Conservation (phyloP, 2,888 invertebrate species). For the Eurytoma adleriae region DNA sequence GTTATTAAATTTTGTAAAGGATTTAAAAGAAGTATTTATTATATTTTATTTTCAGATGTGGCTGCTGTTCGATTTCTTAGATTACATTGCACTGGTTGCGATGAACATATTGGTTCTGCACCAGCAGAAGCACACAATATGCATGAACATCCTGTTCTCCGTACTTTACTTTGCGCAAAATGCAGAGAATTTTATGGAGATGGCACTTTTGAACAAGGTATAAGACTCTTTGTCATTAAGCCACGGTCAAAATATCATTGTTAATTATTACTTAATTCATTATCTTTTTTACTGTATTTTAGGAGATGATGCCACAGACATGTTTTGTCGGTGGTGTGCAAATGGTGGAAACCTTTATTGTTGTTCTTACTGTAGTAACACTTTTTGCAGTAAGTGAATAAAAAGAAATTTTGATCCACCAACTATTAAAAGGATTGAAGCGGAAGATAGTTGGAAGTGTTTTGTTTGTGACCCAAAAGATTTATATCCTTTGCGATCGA, state of each 20-base stretch:
- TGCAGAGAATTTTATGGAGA: constrained; percentile 89
- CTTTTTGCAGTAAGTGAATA: constrained; percentile 83
- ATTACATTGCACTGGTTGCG: constrained; percentile 87
- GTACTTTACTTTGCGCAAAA: constrained; percentile 84
- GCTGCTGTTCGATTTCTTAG: constrained; percentile 79
- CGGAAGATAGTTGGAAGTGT: constrained; percentile 88
- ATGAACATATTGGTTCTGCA: constrained; percentile 85
- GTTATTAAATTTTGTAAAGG: constrained; percentile 13
- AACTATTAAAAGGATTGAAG: constrained; percentile 84
- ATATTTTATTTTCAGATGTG: constrained; percentile 77
- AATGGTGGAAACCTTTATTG: constrained; percentile 88
- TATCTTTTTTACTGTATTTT: constrained; percentile 43
- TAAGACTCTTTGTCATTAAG: neutral
- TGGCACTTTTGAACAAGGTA: constrained; percentile 87
- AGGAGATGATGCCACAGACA: constrained; percentile 88
- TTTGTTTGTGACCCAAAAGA: constrained; percentile 85
- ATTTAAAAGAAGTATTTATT: constrained; percentile 20
- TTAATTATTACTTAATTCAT: neutral
- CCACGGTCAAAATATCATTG: neutral
- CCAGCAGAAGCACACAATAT: constrained; percentile 81
- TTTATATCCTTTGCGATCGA: constrained; percentile 82
- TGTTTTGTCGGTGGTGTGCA: constrained; percentile 91
- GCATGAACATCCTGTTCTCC: constrained; percentile 85
- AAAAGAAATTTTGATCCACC: constrained; percentile 83
- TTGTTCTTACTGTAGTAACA: constrained; percentile 82